These are phyloP conservation scores for Solenodon paradoxus DNA, from an alignment of 2,113 vertebrate species.

Conservation along the genomic window DNA sequence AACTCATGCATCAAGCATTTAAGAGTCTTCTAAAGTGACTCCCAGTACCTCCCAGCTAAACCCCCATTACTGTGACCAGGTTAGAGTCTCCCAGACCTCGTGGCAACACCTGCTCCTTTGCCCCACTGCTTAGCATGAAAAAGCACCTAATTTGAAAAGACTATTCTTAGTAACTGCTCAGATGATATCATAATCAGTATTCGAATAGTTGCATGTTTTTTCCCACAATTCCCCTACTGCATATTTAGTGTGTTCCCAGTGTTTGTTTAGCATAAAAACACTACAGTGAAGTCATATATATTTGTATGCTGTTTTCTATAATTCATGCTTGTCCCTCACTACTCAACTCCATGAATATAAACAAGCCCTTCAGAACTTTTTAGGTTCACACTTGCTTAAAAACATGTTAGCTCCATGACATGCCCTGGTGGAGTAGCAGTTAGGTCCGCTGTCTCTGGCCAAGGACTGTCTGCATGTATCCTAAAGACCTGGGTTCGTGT, in stretches of 20 bases:
- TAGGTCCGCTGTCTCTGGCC: too few relatives aligned
- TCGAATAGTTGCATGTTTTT: not conserved
- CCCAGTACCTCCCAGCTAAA: not conserved
- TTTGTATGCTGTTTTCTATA: not conserved
- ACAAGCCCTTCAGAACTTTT: not conserved
- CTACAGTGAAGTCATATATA: not conserved
- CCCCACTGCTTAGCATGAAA: not conserved
- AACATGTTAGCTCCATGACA: too few relatives aligned
- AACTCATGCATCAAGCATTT: not conserved
- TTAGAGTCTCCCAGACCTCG: not conserved
- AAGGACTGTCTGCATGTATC: too few relatives aligned
- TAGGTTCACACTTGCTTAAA: not conserved
- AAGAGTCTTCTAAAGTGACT: not conserved
- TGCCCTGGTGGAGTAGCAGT: too few relatives aligned
- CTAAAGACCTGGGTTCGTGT: too few relatives aligned
- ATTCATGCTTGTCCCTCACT: not conserved
- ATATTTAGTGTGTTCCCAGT: slow-evolving; percentile 5
- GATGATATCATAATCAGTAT: not conserved
- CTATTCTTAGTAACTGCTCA: not conserved
- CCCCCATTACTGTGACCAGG: not conserved
- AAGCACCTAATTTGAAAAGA: not conserved
- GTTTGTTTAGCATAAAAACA: not conserved
- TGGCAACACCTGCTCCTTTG: not conserved
- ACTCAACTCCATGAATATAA: not conserved
- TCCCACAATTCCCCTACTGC: not conserved